Conservation (phyloP, 1,140 invertebrate species). For the Neocloeon triangulifer region DNA sequence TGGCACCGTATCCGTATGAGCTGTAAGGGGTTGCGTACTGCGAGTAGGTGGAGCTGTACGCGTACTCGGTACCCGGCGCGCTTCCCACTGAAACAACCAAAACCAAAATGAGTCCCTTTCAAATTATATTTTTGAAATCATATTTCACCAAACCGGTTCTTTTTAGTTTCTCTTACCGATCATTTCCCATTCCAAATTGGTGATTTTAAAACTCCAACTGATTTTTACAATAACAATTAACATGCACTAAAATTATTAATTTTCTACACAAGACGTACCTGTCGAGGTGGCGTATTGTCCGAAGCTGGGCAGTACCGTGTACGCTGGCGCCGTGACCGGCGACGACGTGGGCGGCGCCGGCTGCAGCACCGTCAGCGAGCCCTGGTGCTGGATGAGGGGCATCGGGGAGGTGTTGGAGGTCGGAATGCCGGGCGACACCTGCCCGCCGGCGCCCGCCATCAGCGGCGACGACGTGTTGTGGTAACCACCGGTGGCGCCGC, state of each 20-base stretch:
- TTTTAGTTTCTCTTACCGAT: not conserved
- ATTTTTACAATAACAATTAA: slow-evolving; percentile 2
- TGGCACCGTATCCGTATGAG: slow-evolving; percentile 45
- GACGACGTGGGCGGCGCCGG: slow-evolving; percentile 18
- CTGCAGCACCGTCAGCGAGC: slow-evolving; percentile 20
- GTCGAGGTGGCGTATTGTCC: slow-evolving; percentile 33
- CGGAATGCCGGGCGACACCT: slow-evolving; percentile 13
- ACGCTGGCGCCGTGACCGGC: slow-evolving; percentile 20
- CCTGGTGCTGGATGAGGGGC: slow-evolving; percentile 15
- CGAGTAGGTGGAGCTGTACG: slow-evolving; percentile 48
- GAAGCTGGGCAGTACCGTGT: slow-evolving; percentile 45
- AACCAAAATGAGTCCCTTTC: slow-evolving; percentile 4
- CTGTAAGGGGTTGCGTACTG: slow-evolving; percentile 48
- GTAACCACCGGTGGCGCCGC: slow-evolving; percentile 21
- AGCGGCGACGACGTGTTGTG: slow-evolving; percentile 28
- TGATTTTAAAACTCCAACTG: not conserved
- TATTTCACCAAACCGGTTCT: not conserved
- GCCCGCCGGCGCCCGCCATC: slow-evolving; percentile 22
- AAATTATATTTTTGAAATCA: too few relatives aligned
- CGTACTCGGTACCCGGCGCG: slow-evolving; percentile 31
- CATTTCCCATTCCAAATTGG: not conserved
- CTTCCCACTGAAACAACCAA: slow-evolving; percentile 28
- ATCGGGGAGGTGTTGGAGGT: slow-evolving; percentile 28
- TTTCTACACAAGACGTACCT: slow-evolving; percentile 7
- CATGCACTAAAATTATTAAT: slow-evolving; percentile 3